Evolutionary conservation across 2,797 vertebrate species (phyloP), one percentile per base, ranked within the genome.

Genomic region (Ataeniobius toweri): DNA sequence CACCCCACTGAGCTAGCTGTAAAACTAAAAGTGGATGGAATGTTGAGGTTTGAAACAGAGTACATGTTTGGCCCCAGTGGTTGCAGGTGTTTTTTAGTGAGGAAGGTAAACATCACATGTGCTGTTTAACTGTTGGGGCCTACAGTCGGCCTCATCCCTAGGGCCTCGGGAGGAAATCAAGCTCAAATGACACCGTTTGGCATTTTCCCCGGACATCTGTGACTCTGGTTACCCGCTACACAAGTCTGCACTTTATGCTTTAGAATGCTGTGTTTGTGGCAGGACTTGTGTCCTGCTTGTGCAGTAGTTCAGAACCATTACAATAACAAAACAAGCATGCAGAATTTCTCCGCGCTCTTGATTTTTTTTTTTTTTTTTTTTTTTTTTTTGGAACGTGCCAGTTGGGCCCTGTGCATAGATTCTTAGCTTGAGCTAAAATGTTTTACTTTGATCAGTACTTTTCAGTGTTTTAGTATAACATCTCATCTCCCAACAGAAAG

Each of bases 401-500:
- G 1, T 10, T 18, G 13, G 31, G 1, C 24, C 8, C 10, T n/a
- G 39, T 44, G 24, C 16, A n/a, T 6, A 44, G 24, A n/a, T 24
- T 41, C 39, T 51, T 61, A 1, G 7, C 41, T 48, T 26, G 41
- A 48, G 56, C n/a, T 20, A 3, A 36, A 51, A 44, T 9, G 13
- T 13, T 13, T 63, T 6, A 31, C 58, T 6, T 51, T 72, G 74
- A 39, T 26, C 31, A 48, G 28, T 50, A 12, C 6, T 41, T 18
- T 31, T 14, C 26, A 1, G 26, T 50, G 36, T n/a, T 9, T 16
- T 5, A 31, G 55, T 63, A 39, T 24, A 1, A 3, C n/a, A 3
- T 78, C 24, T 84, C 46, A 44, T 82, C 48, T 59, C 8, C 65
- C 86, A 85, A 94, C 95, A 99, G 98, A 99, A 97, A 94, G 98